Conservation (phyloP, 1,140 invertebrate species). For the Venustaconcha ellipsiformis region DNA sequence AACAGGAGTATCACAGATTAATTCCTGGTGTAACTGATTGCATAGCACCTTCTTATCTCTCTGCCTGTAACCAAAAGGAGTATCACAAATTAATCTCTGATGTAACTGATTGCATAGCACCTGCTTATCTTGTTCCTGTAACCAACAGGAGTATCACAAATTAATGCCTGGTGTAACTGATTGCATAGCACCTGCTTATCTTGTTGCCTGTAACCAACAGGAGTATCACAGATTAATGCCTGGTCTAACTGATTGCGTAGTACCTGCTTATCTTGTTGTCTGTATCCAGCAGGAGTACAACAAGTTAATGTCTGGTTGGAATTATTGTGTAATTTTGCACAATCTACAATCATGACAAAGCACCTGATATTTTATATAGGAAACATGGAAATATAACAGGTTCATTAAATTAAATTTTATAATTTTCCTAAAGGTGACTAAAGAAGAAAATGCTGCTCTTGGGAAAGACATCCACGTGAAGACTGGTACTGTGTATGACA, state of each 20-base stretch:
- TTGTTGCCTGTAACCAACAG: background rate
- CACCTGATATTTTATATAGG: background rate
- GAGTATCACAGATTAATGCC: background rate
- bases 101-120: no score
- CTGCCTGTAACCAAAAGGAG: no score
- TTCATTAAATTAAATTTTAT: slow-evolving; percentile 6
- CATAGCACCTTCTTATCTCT: no score
- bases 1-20: slow-evolving; percentile 3
- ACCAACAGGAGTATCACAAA: background rate
- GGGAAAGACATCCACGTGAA: slow-evolving; percentile 73
- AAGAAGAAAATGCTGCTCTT: slow-evolving; percentile 71
- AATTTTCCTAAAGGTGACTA: slow-evolving; percentile 67
- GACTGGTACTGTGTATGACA: slow-evolving; percentile 72
- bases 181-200: background rate
- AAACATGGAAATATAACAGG: background rate
- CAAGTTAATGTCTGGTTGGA: background rate
- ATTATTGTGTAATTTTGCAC: background rate
- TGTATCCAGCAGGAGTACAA: background rate
- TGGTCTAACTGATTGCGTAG: background rate
- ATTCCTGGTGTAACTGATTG: background rate
- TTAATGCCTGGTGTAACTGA: background rate
- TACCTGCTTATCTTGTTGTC: background rate
- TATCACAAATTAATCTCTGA: no score
- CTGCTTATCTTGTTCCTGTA: background rate
- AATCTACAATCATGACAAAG: background rate